These are phyloP conservation scores for Sclerodermus sp. DNA, from an alignment of 2,888 invertebrate genomes.

Conservation along the genomic window DNA sequence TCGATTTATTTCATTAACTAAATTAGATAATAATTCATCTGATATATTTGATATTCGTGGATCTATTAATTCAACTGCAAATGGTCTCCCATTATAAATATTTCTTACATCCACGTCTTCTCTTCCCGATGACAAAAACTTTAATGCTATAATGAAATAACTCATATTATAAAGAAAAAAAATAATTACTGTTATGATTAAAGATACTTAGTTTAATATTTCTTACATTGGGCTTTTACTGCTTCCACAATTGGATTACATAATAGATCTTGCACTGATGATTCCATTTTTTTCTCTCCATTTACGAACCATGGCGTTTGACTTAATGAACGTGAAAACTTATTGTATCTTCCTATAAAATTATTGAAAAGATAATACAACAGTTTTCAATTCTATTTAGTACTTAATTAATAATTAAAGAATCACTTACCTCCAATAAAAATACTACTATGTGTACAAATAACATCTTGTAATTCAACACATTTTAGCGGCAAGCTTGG, in stretches of 20 bases:
- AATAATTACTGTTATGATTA: neutral
- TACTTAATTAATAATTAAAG: conserved; percentile 23
- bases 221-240: conserved; percentile 63
- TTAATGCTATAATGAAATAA: conserved; percentile 59
- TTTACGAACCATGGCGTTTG: conserved; percentile 94
- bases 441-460: conserved; percentile 64
- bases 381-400: neutral
- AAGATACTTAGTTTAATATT: neutral
- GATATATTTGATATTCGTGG: conserved; percentile 64
- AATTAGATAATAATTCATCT: conserved; percentile 58
- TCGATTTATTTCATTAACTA: conserved; percentile 66
- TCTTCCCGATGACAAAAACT: conserved; percentile 88
- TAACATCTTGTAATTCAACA: conserved; percentile 60
- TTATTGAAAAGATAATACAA: neutral
- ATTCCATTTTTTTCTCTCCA: conserved; percentile 76
- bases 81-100: conserved; percentile 89
- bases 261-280: conserved; percentile 91
- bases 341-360: conserved; percentile 72
- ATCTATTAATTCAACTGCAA: conserved; percentile 82
- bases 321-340: conserved; percentile 79
- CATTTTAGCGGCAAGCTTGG: conserved; percentile 57
- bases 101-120: conserved; percentile 98
- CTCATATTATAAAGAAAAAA: neutral
- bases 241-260: conserved; percentile 67
- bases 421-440: conserved; percentile 64